Percentiles rank a stretch among this genome's conserved stretches.
phyloP scores from a whole-genome alignment of 2,113 vertebrate species.

The Pampusana beccarii region DNA sequence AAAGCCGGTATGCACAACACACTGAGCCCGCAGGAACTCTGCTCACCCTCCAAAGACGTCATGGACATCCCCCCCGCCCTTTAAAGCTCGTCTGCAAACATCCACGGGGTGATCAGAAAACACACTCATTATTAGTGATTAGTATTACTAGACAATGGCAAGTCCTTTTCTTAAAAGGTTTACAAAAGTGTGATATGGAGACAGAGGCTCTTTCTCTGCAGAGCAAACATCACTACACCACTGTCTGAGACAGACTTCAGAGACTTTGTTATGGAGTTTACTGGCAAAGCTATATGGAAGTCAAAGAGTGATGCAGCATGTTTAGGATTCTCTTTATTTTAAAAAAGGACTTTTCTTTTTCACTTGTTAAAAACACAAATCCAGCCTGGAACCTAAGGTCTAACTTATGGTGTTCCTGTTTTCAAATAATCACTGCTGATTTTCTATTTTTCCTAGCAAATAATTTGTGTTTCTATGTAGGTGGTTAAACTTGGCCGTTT shows the following conservation, averaged over 20 bases:
- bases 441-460: not conserved
- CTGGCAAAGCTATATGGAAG: not conserved
- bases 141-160: not conserved
- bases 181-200: not conserved
- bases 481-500: not conserved
- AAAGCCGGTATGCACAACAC: not conserved
- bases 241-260: not conserved
- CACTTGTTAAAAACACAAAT: not conserved
- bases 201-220: not conserved
- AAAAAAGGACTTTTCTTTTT: not conserved
- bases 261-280: not conserved
- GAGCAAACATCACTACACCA: not conserved
- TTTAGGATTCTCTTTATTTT: not conserved
- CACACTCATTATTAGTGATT: not conserved
- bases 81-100: constrained; percentile 10
- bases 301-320: not conserved
- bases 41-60: not conserved
- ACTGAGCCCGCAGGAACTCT: not conserved
- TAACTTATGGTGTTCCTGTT: not conserved
- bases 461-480: not conserved
- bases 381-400: not conserved
- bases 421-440: not conserved
- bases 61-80: not conserved
- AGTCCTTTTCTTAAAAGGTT: not conserved
- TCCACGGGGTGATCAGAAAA: not conserved